Percentiles rank a stretch among this genome's conserved stretches.
These are phyloP conservation scores for Monochamus saltuarius DNA, from an alignment of 1,140 invertebrate genomes.

Conservation along the genomic window DNA sequence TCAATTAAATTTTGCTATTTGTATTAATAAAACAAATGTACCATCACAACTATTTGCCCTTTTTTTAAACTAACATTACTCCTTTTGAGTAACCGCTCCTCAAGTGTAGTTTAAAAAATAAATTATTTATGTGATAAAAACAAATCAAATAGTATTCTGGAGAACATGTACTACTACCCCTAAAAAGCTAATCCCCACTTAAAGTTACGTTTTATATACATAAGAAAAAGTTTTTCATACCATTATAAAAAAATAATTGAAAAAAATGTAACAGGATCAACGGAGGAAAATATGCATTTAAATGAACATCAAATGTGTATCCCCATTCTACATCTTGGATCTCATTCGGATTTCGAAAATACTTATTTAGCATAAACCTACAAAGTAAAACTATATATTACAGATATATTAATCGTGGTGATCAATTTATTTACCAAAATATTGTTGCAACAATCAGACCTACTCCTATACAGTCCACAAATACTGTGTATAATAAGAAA, in stretches of 20 bases:
- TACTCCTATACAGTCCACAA: slow-evolving; percentile 90
- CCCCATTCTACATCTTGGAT: slow-evolving; percentile 94
- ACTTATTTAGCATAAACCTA: slow-evolving; percentile 86
- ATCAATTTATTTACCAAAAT: slow-evolving; percentile 72
- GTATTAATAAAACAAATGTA: too few relatives aligned
- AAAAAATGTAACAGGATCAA: slow-evolving; percentile 91
- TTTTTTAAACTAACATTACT: too few relatives aligned
- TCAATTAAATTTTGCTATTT: too few relatives aligned
- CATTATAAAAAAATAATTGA: slow-evolving; percentile 84
- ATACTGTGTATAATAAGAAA: slow-evolving; percentile 89
- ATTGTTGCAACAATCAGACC: slow-evolving; percentile 86
- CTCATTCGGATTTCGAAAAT: slow-evolving; percentile 69
- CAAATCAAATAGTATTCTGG: too few relatives aligned
- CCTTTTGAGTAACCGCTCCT: too few relatives aligned
- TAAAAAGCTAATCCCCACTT: too few relatives aligned
- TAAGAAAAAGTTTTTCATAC: slow-evolving; percentile 58
- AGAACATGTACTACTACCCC: too few relatives aligned
- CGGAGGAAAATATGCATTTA: slow-evolving; percentile 97
- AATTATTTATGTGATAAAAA: too few relatives aligned
- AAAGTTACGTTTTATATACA: too few relatives aligned
- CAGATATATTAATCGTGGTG: slow-evolving; percentile 17
- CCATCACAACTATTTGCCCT: too few relatives aligned
- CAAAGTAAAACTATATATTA: slow-evolving; percentile 30
- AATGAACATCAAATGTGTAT: slow-evolving; percentile 96
- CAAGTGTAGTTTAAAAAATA: too few relatives aligned